phyloP scores from a whole-genome alignment of 2,113 vertebrate species.

The Silurus glanis region DNA sequence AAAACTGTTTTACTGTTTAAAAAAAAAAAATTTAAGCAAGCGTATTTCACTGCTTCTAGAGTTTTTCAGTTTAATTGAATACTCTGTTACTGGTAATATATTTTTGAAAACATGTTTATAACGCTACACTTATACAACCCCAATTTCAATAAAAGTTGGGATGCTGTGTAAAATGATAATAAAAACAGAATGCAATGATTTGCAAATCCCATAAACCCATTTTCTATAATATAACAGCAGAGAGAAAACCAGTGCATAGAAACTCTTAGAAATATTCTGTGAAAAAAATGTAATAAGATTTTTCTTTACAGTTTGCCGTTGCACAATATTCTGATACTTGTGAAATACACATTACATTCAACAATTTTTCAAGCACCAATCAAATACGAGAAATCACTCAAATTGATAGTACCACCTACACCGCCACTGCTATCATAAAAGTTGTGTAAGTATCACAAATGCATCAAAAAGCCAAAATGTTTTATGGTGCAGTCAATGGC shows the following conservation, averaged over 20 bases:
- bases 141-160: too few species aligned
- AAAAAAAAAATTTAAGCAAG: too few species aligned
- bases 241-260: too few species aligned
- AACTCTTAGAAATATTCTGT: neutral
- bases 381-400: neutral
- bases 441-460: conserved; percentile 63
- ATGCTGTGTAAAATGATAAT: too few species aligned
- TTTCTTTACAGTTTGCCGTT: conserved; percentile 69
- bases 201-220: too few species aligned
- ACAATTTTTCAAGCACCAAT: rapidly evolving
- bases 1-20: neutral
- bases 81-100: too few species aligned
- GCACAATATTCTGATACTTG: neutral
- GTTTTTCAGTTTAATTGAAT: neutral
- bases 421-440: conserved; percentile 49
- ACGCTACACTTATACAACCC: neutral
- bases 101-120: neutral
- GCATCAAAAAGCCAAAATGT: too few species aligned
- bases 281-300: neutral
- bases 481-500: neutral
- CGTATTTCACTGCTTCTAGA: neutral
- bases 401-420: rapidly evolving
- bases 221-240: too few species aligned
- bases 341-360: conserved; percentile 37
- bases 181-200: too few species aligned